These are phyloP conservation scores for Odontamblyopus lacepedii DNA, from an alignment of 2,797 vertebrate genomes.

Conservation along the genomic window DNA sequence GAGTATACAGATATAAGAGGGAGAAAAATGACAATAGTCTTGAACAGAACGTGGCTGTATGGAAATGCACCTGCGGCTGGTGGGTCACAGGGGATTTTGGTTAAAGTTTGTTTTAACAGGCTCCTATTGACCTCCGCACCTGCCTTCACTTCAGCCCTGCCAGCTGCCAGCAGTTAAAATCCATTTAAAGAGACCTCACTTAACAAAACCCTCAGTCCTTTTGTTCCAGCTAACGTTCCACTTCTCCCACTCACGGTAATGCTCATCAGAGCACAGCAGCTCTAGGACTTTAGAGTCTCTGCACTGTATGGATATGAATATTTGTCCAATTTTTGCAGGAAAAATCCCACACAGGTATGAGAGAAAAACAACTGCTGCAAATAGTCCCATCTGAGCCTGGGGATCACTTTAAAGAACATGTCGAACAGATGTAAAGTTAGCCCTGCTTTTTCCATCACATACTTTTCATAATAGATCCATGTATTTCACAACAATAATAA, in stretches of 20 bases:
- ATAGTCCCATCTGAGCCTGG: conserved; percentile 58
- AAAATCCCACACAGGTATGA: conserved; percentile 14
- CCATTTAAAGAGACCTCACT: conserved; percentile 57
- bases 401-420: conserved; percentile 46
- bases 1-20: conserved; percentile 20
- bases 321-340: neutral
- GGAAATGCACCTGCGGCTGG: conserved; percentile 55
- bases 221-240: conserved; percentile 56
- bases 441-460: conserved; percentile 17
- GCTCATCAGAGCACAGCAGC: conserved; percentile 23
- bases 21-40: conserved; percentile 31
- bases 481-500: neutral
- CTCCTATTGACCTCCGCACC: conserved; percentile 44
- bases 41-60: conserved; percentile 41
- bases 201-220: conserved; percentile 52
- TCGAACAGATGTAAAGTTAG: conserved; percentile 14
- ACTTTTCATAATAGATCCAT: neutral
- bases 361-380: conserved; percentile 35
- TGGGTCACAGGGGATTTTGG: conserved; percentile 26
- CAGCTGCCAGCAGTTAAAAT: conserved; percentile 57
- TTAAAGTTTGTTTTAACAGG: conserved; percentile 38
- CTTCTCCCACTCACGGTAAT: conserved; percentile 28
- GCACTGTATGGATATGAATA: neutral
- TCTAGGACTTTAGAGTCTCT: conserved; percentile 30
- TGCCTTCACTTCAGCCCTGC: conserved; percentile 47